Percentiles rank a stretch among this genome's conserved stretches.
These are phyloP conservation scores for Tetranychus piercei DNA, from an alignment of 2,888 invertebrate genomes.

Conservation along the genomic window DNA sequence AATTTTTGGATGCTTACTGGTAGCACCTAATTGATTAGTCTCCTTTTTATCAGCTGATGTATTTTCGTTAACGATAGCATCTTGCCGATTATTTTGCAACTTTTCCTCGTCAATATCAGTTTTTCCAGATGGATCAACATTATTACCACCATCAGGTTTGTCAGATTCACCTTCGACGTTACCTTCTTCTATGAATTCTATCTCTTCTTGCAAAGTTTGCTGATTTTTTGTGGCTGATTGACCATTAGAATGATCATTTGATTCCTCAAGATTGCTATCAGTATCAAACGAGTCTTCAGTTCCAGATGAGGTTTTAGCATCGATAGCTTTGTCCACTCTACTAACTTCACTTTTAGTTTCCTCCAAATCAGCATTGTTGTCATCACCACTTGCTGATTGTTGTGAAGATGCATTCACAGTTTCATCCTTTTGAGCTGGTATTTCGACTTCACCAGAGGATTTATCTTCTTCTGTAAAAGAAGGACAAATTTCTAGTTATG, in stretches of 20 bases:
- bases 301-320: no score
- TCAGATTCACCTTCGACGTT: neutral
- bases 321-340: no score
- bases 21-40: neutral
- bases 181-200: neutral
- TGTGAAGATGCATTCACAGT: neutral
- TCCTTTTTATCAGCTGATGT: neutral
- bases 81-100: neutral
- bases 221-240: neutral
- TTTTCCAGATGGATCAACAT: neutral
- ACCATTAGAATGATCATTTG: neutral
- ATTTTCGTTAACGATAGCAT: neutral
- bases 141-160: neutral
- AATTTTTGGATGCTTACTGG: neutral
- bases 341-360: no score
- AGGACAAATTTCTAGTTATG: no score
- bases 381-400: no score
- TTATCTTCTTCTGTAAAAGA: no score
- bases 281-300: no score
- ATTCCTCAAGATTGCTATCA: neutral
- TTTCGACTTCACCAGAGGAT: neutral
- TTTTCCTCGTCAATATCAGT: neutral
- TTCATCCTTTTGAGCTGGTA: slow-evolving; percentile 1
- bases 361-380: no score
- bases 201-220: neutral